These are phyloP conservation scores for Acipenser oxyrinchus DNA, from an alignment of 2,797 vertebrate genomes.

Conservation along the genomic window DNA sequence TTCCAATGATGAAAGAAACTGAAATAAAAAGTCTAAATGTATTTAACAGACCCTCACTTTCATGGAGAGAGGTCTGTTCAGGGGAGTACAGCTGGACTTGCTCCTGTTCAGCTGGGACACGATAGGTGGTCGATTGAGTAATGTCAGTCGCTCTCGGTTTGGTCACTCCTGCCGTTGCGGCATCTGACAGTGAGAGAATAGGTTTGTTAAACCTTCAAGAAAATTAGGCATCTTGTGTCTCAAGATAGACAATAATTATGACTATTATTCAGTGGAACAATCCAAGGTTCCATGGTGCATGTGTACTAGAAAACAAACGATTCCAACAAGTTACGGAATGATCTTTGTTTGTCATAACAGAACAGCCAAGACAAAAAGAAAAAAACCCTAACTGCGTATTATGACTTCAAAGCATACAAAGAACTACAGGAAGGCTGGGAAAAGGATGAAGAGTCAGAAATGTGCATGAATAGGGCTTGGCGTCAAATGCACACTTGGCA, in stretches of 20 bases:
- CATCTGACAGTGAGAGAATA: slow-evolving; percentile 56
- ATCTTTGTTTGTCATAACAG: neutral
- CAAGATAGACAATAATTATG: too few relatives aligned
- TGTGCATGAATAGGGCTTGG: too few relatives aligned
- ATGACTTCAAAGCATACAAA: too few relatives aligned
- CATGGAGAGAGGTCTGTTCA: slow-evolving; percentile 87
- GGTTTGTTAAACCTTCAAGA: neutral
- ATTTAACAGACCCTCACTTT: slow-evolving; percentile 96
- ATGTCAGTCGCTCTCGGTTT: slow-evolving; percentile 75
- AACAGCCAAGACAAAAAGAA: neutral
- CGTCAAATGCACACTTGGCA: too few relatives aligned
- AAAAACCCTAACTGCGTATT: too few relatives aligned
- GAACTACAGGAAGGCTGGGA: too few relatives aligned
- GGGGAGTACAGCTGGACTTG: slow-evolving; percentile 82
- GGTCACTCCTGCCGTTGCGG: slow-evolving; percentile 60
- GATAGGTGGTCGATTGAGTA: slow-evolving; percentile 75
- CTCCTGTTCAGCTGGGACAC: slow-evolving; percentile 75
- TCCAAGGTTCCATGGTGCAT: too few relatives aligned
- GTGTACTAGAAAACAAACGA: too few relatives aligned
- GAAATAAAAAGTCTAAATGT: slow-evolving; percentile 23
- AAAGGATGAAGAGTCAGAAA: too few relatives aligned
- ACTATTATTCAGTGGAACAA: too few relatives aligned
- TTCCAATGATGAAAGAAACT: slow-evolving; percentile 22
- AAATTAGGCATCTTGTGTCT: too few relatives aligned
- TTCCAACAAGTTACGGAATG: too few relatives aligned